Base-by-base conservation (phyloP, 2,113 vertebrate species). In the Alligator sinensis region DNA sequence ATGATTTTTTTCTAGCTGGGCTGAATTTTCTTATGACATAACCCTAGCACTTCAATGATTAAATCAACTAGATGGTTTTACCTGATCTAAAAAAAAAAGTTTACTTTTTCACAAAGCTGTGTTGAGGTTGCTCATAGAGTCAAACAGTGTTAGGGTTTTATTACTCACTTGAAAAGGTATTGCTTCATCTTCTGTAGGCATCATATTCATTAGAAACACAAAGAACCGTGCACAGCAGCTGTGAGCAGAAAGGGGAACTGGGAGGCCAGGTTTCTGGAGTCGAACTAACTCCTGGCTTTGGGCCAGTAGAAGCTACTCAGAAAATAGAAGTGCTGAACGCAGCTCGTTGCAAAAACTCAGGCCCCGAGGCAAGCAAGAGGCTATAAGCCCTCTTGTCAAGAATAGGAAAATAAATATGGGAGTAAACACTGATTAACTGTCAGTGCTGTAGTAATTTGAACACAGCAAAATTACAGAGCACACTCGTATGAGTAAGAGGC, bases 181-280 rank as follows among this genome's bases (percentile, higher is more conserved):
- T 55, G 55, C 28, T 24, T 38, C 79, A n/a, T 21, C 59, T 72
- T 74, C 13, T 72, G 30, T 12, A 24, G 38, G 38, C 19, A 18
- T 24, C 47, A 1, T 1, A 18, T 58, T 28, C 66, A 11, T 18
- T 24, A 2, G 1, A 6, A 1, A 3, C 15, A 22, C 9, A 28
- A 38, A 57, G 34, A 80, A 10, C 0, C 34, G 16, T 0, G 14
- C 34, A 30, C 0, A 22, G 30, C 76, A 6, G 5, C 80, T 21
- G 30, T 9, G 22, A 60, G 77, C 14, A 24, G 47, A 54, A 27
- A 3, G 47, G 4, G 3, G 0, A 19, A 1, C 17, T 25, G 84
- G 22, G 18, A 76, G 79, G 54, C 47, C 70, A 72, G 38, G 70
- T 6, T 75, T 57, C 64, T 62, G 34, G 47, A 38, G 2, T 1